Evolutionary conservation across 2,113 vertebrate species (phyloP).

Genomic region (Colius striatus): DNA sequence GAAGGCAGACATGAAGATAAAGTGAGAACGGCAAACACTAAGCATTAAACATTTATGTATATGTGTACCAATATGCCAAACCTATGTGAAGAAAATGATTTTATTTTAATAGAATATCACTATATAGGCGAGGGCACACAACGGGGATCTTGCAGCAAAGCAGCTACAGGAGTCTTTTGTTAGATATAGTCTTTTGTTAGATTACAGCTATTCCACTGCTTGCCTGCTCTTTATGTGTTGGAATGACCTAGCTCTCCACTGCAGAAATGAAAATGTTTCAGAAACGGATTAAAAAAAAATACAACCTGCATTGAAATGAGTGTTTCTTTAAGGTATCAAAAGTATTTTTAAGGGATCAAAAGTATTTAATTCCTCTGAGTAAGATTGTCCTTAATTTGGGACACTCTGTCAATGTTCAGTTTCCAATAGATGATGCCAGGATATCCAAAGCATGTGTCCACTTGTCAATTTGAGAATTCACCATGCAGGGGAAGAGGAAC

Average conservation of each 20-base stretch:
- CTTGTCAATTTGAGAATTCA: neutral
- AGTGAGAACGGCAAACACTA: neutral
- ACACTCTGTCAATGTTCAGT: neutral
- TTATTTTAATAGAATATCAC: neutral
- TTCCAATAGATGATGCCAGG: neutral
- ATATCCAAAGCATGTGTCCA: neutral
- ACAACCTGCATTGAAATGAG: neutral
- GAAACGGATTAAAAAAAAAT: neutral
- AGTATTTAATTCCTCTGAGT: neutral
- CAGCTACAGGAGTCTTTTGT: neutral
- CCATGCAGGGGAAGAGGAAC: neutral
- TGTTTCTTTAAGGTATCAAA: neutral
- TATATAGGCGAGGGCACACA: neutral
- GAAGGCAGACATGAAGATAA: neutral
- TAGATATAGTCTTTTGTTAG: neutral
- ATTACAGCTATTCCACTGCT: neutral
- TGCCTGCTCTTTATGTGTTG: neutral
- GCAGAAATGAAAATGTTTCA: neutral
- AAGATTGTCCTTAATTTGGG: neutral
- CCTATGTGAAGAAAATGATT: neutral
- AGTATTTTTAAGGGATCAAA: neutral
- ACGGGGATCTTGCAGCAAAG: neutral
- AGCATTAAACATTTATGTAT: neutral
- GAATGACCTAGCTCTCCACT: neutral
- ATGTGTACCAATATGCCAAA: neutral